A percentile compares a stretch with the other conserved stretches of the same genome.
phyloP scores from a whole-genome alignment of 1,140 invertebrate genomes.

The Lethrus apterus region DNA sequence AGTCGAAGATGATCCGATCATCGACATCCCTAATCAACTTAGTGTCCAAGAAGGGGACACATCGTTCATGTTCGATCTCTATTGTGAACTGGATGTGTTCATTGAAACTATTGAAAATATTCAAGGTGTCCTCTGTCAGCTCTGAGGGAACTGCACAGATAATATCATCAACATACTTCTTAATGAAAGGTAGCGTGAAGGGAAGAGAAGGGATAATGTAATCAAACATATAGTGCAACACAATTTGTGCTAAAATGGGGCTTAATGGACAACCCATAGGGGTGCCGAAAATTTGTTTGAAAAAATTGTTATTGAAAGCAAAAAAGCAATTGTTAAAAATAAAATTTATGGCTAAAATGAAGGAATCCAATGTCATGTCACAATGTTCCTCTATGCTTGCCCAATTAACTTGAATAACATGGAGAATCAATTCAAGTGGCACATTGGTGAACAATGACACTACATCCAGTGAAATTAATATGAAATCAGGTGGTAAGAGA shows the following conservation, averaged over 20 bases:
- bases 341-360: neutral
- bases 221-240: slow-evolving; percentile 2
- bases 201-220: neutral
- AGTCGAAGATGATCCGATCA: neutral
- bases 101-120: neutral
- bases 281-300: slow-evolving; percentile 1
- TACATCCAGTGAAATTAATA: slow-evolving; percentile 3
- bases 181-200: slow-evolving; percentile 1
- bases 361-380: neutral
- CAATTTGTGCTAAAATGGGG: neutral
- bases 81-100: neutral
- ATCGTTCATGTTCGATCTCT: neutral
- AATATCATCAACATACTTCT: slow-evolving; percentile 5
- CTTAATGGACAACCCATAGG: slow-evolving; percentile 3
- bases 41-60: neutral
- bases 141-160: neutral
- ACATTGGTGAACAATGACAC: slow-evolving; percentile 5
- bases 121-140: neutral
- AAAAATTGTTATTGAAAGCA: neutral
- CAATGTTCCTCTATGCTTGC: neutral
- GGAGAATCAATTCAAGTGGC: slow-evolving; percentile 1
- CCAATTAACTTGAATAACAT: neutral
- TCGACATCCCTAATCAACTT: neutral
- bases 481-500: neutral
- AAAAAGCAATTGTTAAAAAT: slow-evolving; percentile 1